These are phyloP conservation scores for Coenonympha arcania DNA, from an alignment of 2,888 invertebrate species.

Conservation along the genomic window DNA sequence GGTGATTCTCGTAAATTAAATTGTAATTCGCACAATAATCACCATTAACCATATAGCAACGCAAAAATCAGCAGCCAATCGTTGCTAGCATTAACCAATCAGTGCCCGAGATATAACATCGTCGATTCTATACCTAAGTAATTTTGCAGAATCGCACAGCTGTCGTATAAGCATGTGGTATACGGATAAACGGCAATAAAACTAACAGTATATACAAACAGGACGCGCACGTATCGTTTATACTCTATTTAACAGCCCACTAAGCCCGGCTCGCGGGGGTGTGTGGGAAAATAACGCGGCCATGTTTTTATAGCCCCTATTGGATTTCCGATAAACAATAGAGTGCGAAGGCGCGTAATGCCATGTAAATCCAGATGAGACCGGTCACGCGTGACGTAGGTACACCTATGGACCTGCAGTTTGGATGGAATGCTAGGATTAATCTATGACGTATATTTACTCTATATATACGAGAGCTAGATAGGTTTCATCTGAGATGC, in stretches of 20 bases:
- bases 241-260: constrained; percentile 2
- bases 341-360: constrained; percentile 34
- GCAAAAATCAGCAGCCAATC: too few species aligned
- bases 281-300: constrained; percentile 1
- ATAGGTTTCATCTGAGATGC: too few species aligned
- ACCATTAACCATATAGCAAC: too few species aligned
- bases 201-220: background rate
- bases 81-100: too few species aligned
- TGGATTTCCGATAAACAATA: constrained; percentile 30
- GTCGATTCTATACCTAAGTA: too few species aligned
- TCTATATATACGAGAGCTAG: too few species aligned
- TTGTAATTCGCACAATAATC: too few species aligned
- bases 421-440: constrained; percentile 32
- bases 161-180: too few species aligned
- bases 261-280: background rate
- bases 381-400: constrained; percentile 26
- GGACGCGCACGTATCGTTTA: background rate
- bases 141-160: too few species aligned
- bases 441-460: too few species aligned
- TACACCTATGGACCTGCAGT: constrained; percentile 28
- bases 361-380: constrained; percentile 32
- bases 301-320: constrained; percentile 13
- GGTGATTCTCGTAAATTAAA: too few species aligned
- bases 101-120: too few species aligned
- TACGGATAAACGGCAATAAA: background rate